Base-by-base conservation (phyloP, 2,113 vertebrate species). In the Pluvialis apricaria region DNA sequence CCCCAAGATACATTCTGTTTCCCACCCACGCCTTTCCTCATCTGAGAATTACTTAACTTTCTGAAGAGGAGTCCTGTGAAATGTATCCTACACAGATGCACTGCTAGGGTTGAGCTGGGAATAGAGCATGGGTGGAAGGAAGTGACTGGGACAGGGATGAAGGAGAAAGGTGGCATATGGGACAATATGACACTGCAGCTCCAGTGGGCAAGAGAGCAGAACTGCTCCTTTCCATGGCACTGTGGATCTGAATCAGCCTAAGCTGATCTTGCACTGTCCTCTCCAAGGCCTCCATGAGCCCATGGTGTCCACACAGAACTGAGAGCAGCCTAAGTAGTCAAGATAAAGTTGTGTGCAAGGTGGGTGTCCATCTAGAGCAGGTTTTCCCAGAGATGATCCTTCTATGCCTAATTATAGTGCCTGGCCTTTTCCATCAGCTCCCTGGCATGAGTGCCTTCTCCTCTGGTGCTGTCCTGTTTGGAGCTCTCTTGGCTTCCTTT, bases 11-110 rank as follows among this genome's bases (percentile, higher is more conserved):
- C 42, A 86, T 96, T 78, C 64, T 89, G 89, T 91, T 95, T 96
- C 58, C 82, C 57, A 80, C 94, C 94, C 84, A 95, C 75, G 0
- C 28, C 66, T 95, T 96, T 95, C 93, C 62, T 84, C 95, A 92
- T 94, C 91, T 94, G 66, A 79, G 71, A 91, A 90, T 95, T 92
- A 82, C 72, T 92, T 94, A 91, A 92, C 80, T 94, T 92, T 92
- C 57, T 96, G 93, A 95, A 95, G 94, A 93, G 93, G 89, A 97
- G 91, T 91, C 78, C 87, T 95, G 91, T 85, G 91, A 95, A 96
- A 92, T 82, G 25, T 87, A 76, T 95, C 87, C 87, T 91, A 91
- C 93, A 85, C 89, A 94, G 57, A 92, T 79, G 70, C 81, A 61
- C 57, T 96, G 89, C 66, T 90, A 64, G 70, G 91, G 87, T 44